Base-by-base conservation (phyloP, 2,797 vertebrate species). In the Smutsia temminckii region DNA sequence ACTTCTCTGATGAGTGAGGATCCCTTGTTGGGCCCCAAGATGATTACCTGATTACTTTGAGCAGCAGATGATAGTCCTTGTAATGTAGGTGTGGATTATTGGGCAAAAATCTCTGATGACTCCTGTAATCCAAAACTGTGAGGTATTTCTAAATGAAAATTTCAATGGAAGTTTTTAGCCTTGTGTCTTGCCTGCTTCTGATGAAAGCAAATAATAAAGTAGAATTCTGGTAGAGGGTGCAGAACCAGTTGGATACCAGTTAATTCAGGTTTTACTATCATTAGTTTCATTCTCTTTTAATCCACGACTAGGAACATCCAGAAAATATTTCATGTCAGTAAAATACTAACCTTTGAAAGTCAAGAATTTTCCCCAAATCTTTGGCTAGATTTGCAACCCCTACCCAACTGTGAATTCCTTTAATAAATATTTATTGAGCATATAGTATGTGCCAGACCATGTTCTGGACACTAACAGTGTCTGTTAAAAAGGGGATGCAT, bases 231-330 rank as follows among this genome's bases (percentile, higher is more conserved):
- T 88, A 75, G 51, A 87, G 17, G 51, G 17, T n/a, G 59, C 77
- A 83, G 53, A 77, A 63, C 63, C 32, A 84, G n/a, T 23, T 95
- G 49, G 10, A 27, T 90, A 81, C 46, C 80, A 66, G 27, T 74
- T 80, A 91, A 66, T 57, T 16, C 49, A 87, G 9, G 27, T 87
- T 91, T 87, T 87, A 51, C 64, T 85, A 46, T 85, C 90, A 78
- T 37, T 42, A 68, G 32, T 75, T 75, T 40, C 12, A 85, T 46
- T 85, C 49, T 71, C 16, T 81, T 91, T 91, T 59, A 7, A 75
- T 87, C 17, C 51, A 74, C 55, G 21, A 71, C 9, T 78, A 78
- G 55, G 34, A 63, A 79, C 10, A 51, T 32, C 63, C 72, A 85
- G 42, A 55, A 75, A 94, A 80, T 74, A 27, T 86, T 66, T 86